Evolutionary conservation across 2,113 vertebrate species (phyloP).

Genomic region (Calonectris borealis): DNA sequence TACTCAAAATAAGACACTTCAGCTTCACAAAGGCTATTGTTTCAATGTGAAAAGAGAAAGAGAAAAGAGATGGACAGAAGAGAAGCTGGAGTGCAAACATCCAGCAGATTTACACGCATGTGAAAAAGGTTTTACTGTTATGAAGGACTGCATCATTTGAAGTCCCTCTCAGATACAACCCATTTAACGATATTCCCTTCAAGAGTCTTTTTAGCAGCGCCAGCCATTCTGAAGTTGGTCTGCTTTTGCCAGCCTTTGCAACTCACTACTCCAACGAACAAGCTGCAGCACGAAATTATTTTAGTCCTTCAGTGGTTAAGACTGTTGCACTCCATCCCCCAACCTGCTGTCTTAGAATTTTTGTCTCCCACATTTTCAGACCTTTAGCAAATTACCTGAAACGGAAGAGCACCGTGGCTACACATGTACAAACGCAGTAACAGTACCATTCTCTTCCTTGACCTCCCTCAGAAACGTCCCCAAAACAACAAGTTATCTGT

Average conservation of each 20-base stretch:
- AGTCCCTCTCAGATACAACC: neutral
- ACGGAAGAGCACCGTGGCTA: neutral
- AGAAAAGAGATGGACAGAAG: neutral
- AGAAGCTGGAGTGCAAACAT: neutral
- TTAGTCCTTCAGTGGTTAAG: neutral
- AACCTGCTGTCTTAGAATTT: neutral
- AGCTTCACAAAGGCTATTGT: neutral
- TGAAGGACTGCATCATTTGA: neutral
- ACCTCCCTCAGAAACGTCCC: neutral
- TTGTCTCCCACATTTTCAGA: neutral
- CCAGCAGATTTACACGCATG: neutral
- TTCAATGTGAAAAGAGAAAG: neutral
- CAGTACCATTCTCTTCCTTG: neutral
- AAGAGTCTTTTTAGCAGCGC: neutral
- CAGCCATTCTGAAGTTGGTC: neutral
- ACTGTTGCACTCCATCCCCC: neutral
- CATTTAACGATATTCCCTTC: neutral
- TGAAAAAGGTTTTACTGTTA: neutral
- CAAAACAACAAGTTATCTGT: neutral
- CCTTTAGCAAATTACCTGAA: neutral
- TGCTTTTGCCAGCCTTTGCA: neutral
- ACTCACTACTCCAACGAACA: neutral
- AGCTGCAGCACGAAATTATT: neutral
- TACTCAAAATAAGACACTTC: neutral
- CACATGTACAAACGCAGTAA: rapidly evolving